These are phyloP conservation scores for Microplitis manilae DNA, from an alignment of 2,888 invertebrate genomes.

Conservation along the genomic window DNA sequence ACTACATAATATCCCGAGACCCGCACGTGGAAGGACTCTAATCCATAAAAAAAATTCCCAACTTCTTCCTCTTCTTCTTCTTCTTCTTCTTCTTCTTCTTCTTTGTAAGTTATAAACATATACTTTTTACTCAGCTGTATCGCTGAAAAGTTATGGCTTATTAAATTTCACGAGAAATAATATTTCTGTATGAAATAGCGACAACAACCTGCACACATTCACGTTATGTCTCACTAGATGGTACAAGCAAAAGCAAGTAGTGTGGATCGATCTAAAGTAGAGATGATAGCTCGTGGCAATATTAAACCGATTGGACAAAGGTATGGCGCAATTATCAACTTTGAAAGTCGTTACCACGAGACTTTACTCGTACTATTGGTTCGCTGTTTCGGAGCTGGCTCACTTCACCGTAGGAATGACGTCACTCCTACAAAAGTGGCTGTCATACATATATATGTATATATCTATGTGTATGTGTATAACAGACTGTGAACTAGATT, in stretches of 20 bases:
- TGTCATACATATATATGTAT: background rate
- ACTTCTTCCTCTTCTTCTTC: background rate
- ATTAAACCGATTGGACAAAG: conserved; percentile 8
- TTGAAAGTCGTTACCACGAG: conserved; percentile 51
- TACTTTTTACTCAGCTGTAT: background rate
- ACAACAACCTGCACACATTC: too few relatives aligned
- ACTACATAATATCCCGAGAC: background rate
- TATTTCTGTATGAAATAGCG: too few relatives aligned
- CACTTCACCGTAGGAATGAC: background rate
- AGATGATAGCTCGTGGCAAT: background rate
- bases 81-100: background rate
- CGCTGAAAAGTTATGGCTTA: background rate
- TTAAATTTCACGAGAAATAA: background rate
- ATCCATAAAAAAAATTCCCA: background rate
- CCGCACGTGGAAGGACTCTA: background rate
- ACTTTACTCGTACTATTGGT: conserved; percentile 20
- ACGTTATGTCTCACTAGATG: too few relatives aligned
- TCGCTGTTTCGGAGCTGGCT: background rate
- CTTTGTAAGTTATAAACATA: background rate
- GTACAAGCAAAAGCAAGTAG: background rate
- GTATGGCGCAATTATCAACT: conserved; percentile 48
- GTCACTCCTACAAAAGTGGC: conserved; percentile 8
- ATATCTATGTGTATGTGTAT: background rate
- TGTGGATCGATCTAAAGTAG: background rate
- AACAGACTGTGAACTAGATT: background rate